Base-by-base conservation (phyloP, 92 coral and sea anemone species). In the Heliopora coerulea region DNA sequence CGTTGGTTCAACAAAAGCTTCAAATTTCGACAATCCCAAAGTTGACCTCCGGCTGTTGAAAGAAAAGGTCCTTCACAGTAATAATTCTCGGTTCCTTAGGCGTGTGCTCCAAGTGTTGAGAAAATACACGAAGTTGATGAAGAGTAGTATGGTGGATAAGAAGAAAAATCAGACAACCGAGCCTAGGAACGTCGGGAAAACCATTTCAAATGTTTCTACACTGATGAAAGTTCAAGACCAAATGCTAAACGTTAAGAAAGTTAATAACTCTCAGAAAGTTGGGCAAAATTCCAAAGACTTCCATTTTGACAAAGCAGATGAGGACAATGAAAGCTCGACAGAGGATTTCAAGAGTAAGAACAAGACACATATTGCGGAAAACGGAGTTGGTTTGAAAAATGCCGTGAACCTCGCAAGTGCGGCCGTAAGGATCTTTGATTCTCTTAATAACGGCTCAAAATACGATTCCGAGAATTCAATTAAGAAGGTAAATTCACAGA, bases 111-210 rank as follows among this genome's bases (percentile, higher is more conserved):
- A 52, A 15, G 77, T 70, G 33, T 35, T 70, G 63, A 52, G 19
- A 54, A 70, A 70, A 34, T 70, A 70, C 44, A 70, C 77, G 44
- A 70, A 70, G 31, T 50, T 70, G n/a, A 70, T 70, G 77, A 50
- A 54, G 54, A 70, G 32, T 21, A 70, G 77, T 54, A 70, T 70
- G 63, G 21, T 27, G 18, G 77, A 40, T 15, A 70, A 52, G 39
- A 70, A 54, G 20, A 41, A 50, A 17, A 26, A 6, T 5, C 4
- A 17, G 9, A 19, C 7, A 23, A 19, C 21, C 5, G 4, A 50
- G 3, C 4, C 8, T 6, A 7, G 4, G 17, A 17, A 50, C 4
- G 5, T 17, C 21, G 26, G 4, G 26, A 23, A 50, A 17, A 17
- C 20, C 20, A 12, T 37, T 12, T 12, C 12, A 37, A 4, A 5